These are phyloP conservation scores for Polietes domitor DNA, from an alignment of 2,888 invertebrate species.

Conservation along the genomic window DNA sequence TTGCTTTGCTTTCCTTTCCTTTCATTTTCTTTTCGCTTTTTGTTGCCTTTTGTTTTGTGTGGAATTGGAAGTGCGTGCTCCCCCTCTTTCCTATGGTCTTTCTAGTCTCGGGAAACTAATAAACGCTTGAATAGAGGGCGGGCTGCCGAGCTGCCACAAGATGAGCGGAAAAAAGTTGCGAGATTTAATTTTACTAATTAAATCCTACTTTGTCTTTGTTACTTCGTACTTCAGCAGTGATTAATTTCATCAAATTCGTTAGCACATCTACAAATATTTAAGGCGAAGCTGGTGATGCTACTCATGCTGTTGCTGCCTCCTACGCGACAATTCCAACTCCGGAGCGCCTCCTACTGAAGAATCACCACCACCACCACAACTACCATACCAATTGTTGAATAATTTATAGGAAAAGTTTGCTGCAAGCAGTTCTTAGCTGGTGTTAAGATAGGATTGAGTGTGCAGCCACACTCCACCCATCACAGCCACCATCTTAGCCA, in stretches of 20 bases:
- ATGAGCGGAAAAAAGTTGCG: slow-evolving; percentile 43
- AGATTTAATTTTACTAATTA: slow-evolving; percentile 68
- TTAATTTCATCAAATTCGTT: slow-evolving; percentile 63
- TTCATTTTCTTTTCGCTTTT: neutral
- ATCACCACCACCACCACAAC: too few species aligned
- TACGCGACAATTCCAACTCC: neutral
- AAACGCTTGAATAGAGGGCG: slow-evolving; percentile 47
- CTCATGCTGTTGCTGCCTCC: neutral
- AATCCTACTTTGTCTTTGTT: slow-evolving; percentile 65
- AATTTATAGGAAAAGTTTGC: slow-evolving; percentile 31
- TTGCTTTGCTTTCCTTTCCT: slow-evolving; percentile 19
- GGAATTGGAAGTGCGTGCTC: slow-evolving; percentile 62
- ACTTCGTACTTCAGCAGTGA: slow-evolving; percentile 51
- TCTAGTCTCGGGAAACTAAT: slow-evolving; percentile 53
- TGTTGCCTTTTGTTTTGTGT: slow-evolving; percentile 17
- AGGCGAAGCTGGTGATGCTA: neutral
- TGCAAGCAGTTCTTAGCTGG: slow-evolving; percentile 1
- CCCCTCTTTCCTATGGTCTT: slow-evolving; percentile 27
- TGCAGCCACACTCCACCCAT: too few species aligned
- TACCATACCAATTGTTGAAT: neutral
- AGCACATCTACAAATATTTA: slow-evolving; percentile 38
- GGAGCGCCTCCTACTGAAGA: too few species aligned
- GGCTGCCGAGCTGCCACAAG: neutral
- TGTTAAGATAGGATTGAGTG: neutral
- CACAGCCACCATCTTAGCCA: too few species aligned